Percentiles rank a stretch among this genome's conserved stretches.
Evolutionary conservation across 1,140 invertebrate genomes (phyloP).

Genomic region (Aethina tumida): DNA sequence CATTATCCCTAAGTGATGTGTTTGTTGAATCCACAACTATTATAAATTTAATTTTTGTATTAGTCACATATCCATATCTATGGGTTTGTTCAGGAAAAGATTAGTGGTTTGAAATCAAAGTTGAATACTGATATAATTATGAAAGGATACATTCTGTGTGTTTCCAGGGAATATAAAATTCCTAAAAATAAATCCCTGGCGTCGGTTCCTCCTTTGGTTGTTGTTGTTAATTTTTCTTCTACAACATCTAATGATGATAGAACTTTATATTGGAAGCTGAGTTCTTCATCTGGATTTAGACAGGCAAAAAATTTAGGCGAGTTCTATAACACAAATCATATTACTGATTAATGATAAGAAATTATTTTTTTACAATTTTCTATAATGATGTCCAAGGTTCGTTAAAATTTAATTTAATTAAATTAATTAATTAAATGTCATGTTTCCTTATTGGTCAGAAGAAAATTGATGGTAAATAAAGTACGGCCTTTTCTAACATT

Average conservation of each 20-base stretch:
- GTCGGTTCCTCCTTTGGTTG: slow-evolving; percentile 54
- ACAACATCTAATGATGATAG: slow-evolving; percentile 91
- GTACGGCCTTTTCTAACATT: neutral
- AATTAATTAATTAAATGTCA: slow-evolving; percentile 4
- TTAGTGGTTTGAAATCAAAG: slow-evolving; percentile 1
- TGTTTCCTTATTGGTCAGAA: too few relatives aligned
- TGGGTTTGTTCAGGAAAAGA: slow-evolving; percentile 23
- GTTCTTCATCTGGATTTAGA: slow-evolving; percentile 58
- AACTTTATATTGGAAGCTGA: slow-evolving; percentile 87
- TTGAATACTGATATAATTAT: too few relatives aligned
- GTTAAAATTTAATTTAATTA: too few relatives aligned
- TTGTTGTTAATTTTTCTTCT: slow-evolving; percentile 75
- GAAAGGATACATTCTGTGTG: slow-evolving; percentile 86
- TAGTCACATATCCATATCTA: slow-evolving; percentile 97
- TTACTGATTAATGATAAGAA: too few relatives aligned
- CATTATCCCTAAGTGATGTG: slow-evolving; percentile 80
- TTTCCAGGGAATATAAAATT: slow-evolving; percentile 87
- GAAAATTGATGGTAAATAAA: neutral
- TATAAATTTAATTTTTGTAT: slow-evolving; percentile 92
- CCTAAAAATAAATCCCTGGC: slow-evolving; percentile 84
- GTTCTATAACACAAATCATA: slow-evolving; percentile 53
- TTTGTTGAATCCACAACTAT: slow-evolving; percentile 89
- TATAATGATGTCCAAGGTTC: too few relatives aligned
- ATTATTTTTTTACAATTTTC: too few relatives aligned
- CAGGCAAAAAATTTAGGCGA: slow-evolving; percentile 82